Percentiles rank a stretch among this genome's conserved stretches.
Conservation (phyloP, 2,797 vertebrate species). For the Gallinago stenura region DNA sequence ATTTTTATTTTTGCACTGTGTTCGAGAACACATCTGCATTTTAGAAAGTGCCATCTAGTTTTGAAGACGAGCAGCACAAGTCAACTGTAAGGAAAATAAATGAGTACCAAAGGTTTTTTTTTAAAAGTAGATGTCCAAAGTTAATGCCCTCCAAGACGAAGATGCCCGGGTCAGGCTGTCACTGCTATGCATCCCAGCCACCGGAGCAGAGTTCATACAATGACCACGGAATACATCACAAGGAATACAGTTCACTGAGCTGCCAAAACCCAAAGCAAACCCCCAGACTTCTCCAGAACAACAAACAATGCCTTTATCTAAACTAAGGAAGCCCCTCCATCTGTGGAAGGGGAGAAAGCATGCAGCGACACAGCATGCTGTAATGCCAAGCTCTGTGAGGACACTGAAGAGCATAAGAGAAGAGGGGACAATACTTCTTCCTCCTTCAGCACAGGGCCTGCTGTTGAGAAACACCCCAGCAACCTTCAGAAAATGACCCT, state of each 20-base stretch:
- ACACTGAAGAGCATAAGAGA: background rate
- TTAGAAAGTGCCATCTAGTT: background rate
- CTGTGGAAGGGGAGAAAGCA: background rate
- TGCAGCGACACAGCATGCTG: background rate
- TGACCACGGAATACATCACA: background rate
- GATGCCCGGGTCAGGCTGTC: background rate
- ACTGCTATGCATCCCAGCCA: background rate
- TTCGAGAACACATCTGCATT: background rate
- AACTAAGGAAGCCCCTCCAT: background rate
- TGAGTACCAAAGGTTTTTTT: background rate
- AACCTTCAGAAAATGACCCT: background rate
- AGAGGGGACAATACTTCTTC: background rate
- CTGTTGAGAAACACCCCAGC: background rate
- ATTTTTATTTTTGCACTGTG: background rate
- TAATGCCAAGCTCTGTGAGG: background rate
- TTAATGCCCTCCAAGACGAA: background rate
- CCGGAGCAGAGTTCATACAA: background rate
- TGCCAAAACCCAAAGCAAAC: background rate
- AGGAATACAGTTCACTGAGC: background rate
- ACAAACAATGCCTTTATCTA: background rate
- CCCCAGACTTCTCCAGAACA: background rate
- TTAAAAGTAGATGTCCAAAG: background rate
- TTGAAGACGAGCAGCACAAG: background rate
- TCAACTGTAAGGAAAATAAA: background rate
- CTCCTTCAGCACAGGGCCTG: background rate